Base-by-base conservation (phyloP, 1,140 invertebrate genomes). In the Eupeodes corollae region DNA sequence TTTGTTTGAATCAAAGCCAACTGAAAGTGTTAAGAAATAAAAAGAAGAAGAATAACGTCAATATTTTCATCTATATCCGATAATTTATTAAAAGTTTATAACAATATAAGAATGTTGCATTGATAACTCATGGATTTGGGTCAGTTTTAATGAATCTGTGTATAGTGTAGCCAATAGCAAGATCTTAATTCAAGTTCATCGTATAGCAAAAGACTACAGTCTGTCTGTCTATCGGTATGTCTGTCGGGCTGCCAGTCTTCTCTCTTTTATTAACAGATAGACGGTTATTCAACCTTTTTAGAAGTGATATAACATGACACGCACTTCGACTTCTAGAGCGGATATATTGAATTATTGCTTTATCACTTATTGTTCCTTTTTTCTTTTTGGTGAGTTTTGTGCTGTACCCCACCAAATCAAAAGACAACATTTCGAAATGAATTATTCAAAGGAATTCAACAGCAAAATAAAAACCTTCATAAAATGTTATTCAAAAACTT, bases 1-100 rank as follows among this genome's bases (percentile, higher is more conserved):
- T 76, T 78, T 9, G 85, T 88, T 70, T 88, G 85, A 61, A 86
- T 84, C 18, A 87, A 67, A 15, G 84, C 85, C 54, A 88, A 69
- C 82, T 86, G 69, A 57, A 83, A 81, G 35, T 45, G 42, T 21
- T 48, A 26, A 26, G 21, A 5, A 26, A 5, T 3, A 26, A 26
- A 5, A 8, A 8, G 21, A 26, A 26, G 8, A 26, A 3, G 8
- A 26, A 26, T 26, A 26, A 26, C 21, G 8, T 26, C 21, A 26
- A 26, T 26, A 26, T 26, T 26, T 26, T 26, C 21, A 26, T 26
- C 8, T 26, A 26, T 26, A 5, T 26, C 21, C 21, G 8, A n/a
- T n/a, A n/a, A n/a, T n/a, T n/a, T n/a, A n/a, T n/a, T 38, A 14
- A 30, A 46, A 47, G 50, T 45, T 50, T 49, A 30, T 37, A 46